Evolutionary conservation across 1,140 invertebrate genomes (phyloP).

Genomic region (Neuroterus valhalla): DNA sequence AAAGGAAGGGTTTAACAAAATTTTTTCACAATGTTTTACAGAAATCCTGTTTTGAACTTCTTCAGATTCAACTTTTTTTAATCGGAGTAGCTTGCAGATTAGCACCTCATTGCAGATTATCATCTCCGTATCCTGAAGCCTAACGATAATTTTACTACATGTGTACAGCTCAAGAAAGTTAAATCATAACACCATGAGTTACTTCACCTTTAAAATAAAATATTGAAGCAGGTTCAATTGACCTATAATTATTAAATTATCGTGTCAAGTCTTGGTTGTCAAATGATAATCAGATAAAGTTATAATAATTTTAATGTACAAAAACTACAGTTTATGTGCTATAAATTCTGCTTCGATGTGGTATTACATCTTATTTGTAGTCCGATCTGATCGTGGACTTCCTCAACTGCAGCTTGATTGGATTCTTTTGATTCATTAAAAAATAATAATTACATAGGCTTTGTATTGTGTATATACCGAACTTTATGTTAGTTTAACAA

Average conservation of each 20-base stretch:
- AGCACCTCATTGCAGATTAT: conserved; percentile 16
- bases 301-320: background rate
- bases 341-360: background rate
- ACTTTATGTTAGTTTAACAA: too few species aligned
- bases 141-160: conserved; percentile 1
- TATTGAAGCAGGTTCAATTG: conserved; percentile 15
- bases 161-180: conserved; percentile 4
- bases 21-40: too few species aligned
- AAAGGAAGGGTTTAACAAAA: too few species aligned
- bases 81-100: background rate
- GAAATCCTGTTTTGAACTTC: too few species aligned
- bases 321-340: background rate
- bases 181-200: conserved; percentile 22
- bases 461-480: too few species aligned
- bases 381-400: too few species aligned
- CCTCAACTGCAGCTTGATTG: too few species aligned
- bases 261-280: conserved; percentile 21
- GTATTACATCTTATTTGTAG: too few species aligned
- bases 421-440: too few species aligned
- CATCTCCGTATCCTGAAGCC: background rate
- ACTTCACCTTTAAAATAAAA: background rate
- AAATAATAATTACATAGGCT: too few species aligned
- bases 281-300: conserved; percentile 19
- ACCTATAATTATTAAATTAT: conserved; percentile 17
- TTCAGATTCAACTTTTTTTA: background rate